Evolutionary conservation across 2,888 invertebrate genomes (phyloP).

Genomic region (Zele albiditarsus): DNA sequence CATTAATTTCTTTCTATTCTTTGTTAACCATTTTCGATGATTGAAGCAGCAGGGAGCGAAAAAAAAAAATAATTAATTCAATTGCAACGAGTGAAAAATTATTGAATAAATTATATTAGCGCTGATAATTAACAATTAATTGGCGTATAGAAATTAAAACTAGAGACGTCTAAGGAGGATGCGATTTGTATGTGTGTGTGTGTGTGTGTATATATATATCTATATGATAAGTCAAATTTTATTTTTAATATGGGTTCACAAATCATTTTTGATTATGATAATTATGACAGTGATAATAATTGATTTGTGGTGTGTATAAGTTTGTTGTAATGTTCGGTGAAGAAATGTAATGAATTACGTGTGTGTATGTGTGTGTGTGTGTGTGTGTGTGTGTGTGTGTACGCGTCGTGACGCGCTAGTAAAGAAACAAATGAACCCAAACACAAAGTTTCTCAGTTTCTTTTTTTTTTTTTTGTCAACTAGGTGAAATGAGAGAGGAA

Average conservation of each 20-base stretch:
- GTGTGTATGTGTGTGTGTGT: background rate
- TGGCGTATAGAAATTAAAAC: constrained; percentile 52
- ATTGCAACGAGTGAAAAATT: background rate
- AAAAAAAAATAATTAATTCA: background rate
- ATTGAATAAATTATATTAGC: constrained; percentile 8
- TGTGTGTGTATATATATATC: background rate
- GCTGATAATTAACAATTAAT: constrained; percentile 15
- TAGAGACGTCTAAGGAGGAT: constrained; percentile 19
- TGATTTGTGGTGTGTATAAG: background rate
- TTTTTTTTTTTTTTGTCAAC: constrained; percentile 46
- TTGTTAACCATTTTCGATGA: background rate
- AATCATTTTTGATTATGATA: background rate
- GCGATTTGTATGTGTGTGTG: background rate
- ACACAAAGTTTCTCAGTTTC: constrained; percentile 29
- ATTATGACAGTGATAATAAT: background rate
- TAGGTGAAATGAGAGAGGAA: constrained; percentile 63
- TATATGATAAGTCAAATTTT: background rate
- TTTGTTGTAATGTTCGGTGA: constrained; percentile 4
- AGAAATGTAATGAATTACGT: background rate
- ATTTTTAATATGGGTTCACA: background rate
- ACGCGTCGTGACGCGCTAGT: constrained; percentile 9
- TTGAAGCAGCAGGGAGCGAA: background rate
- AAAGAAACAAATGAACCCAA: constrained; percentile 34
- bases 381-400: background rate
- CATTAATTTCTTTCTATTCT: background rate